Conservation (phyloP, 2,113 vertebrate genomes). For the Atlantisia rogersi region DNA sequence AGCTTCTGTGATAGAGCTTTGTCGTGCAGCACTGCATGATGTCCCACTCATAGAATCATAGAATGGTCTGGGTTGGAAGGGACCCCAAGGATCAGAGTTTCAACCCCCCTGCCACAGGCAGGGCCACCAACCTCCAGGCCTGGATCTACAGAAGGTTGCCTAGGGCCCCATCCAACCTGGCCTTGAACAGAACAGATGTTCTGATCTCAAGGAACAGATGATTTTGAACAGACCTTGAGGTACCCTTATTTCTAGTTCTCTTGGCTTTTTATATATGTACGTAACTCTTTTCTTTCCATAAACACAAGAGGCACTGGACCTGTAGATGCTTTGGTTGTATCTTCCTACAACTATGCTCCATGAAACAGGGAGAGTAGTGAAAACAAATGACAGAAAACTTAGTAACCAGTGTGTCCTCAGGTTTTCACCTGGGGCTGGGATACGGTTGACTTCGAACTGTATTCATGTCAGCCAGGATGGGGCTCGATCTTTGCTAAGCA, state of each 20-base stretch:
- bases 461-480: background rate
- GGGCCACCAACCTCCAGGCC: too few relatives aligned
- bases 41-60: background rate
- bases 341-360: background rate
- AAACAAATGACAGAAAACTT: background rate
- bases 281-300: background rate
- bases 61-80: too few relatives aligned
- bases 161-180: too few relatives aligned
- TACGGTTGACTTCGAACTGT: background rate
- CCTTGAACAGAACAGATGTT: too few relatives aligned
- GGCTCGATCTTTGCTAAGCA: background rate
- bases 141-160: too few relatives aligned
- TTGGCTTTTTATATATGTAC: background rate
- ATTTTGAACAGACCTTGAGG: background rate
- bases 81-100: too few relatives aligned
- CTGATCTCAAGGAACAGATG: background rate
- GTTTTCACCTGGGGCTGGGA: background rate
- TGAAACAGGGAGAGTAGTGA: background rate
- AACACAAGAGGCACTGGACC: background rate
- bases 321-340: background rate
- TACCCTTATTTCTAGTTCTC: background rate
- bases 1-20: background rate
- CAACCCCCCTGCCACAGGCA: too few relatives aligned
- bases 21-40: background rate
- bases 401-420: background rate